Base-by-base conservation (phyloP, 2,888 invertebrate species). In the Xestia xanthographa region DNA sequence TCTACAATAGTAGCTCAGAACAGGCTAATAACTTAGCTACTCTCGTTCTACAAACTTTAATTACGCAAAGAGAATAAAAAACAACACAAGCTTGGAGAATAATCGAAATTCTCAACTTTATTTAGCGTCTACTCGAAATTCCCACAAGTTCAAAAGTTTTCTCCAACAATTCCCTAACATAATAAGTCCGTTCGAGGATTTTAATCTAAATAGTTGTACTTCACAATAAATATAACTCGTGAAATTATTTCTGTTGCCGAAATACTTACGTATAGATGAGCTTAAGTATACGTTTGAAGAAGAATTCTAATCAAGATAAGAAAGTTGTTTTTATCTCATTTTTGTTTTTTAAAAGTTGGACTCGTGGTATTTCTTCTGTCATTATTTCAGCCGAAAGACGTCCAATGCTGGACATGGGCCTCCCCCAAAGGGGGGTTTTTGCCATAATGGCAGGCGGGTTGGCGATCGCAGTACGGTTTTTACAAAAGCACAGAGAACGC, bases 151-250 rank as follows among this genome's bases (percentile, higher is more conserved):
- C 65, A 75, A 72, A 80, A 88, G 76, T 87, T 82, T 72, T 67
- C 45, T 56, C 38, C 38, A 88, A 87, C 83, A 87, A 85, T 88
- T 77, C 69, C 71, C 69, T 72, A 85, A 83, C 80, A 75, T 83
- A 72, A 79, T 80, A 87, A 87, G 85, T 87, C 72, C 63, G 75
- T 77, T 75, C 56, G 63, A 77, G 77, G 78, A 72, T 84, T 88
- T 88, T 88, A 87, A 87, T 87, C 82, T 78, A 87, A 87, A 87
- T 87, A 87, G 87, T 87, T 87, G 4, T 38, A 45, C 48, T 78
- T 77, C 69, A 80, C 75, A 73, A 75, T 77, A 86, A 87, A 79
- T 82, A 82, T 73, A 58, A 58, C 69, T 75, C 26, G 8, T 50
- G 45, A 65, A 80, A 72, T 77, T 65, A 86, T 79, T 79, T 71